Conservation (phyloP, 2,888 invertebrate species). For the Rutpela maculata region DNA sequence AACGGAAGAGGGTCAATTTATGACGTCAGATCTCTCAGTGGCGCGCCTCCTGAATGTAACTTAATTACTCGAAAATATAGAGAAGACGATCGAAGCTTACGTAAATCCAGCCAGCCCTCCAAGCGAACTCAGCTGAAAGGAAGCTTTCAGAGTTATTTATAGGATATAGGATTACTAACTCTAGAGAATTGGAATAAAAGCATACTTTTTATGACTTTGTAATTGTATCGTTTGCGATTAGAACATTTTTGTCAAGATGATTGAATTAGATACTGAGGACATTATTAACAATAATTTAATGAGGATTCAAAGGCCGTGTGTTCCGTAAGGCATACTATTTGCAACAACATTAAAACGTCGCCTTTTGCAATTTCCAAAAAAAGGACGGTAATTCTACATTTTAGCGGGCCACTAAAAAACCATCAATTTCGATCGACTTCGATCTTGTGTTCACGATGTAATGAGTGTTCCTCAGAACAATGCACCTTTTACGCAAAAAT, state of each 20-base stretch:
- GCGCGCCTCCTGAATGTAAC: constrained; percentile 34
- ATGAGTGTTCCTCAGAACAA: too few species aligned
- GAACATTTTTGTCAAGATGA: background rate
- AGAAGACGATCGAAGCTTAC: constrained; percentile 16
- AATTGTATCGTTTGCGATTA: background rate
- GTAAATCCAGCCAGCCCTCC: constrained; percentile 23
- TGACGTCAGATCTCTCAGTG: constrained; percentile 49
- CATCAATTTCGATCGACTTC: too few species aligned
- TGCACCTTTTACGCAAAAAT: too few species aligned
- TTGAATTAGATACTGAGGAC: too few species aligned
- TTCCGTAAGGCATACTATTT: too few species aligned
- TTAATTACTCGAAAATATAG: constrained; percentile 44
- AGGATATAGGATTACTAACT: background rate
- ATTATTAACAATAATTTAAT: too few species aligned
- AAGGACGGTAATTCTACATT: too few species aligned
- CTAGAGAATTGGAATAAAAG: background rate
- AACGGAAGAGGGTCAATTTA: constrained; percentile 53
- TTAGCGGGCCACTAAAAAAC: too few species aligned
- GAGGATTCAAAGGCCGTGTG: too few species aligned
- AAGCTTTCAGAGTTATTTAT: constrained; percentile 17
- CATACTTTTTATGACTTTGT: background rate
- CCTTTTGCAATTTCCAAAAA: too few species aligned
- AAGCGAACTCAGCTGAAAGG: constrained; percentile 2
- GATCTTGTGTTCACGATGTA: too few species aligned
- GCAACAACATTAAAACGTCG: too few species aligned